These are phyloP conservation scores for Cathartes aura DNA, from an alignment of 2,113 vertebrate species.

Conservation along the genomic window DNA sequence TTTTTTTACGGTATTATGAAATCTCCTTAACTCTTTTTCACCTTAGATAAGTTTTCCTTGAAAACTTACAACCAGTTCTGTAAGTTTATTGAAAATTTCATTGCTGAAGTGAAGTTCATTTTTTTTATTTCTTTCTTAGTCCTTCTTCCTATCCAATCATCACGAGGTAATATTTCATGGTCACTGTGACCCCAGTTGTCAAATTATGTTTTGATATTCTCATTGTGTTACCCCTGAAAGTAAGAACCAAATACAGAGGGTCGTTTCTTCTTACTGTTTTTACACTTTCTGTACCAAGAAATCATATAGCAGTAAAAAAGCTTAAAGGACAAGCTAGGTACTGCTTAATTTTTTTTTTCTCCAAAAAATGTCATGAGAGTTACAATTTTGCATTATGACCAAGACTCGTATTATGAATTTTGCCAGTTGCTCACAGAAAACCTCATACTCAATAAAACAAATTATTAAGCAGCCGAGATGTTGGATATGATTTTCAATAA, in stretches of 20 bases:
- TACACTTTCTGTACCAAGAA: background rate
- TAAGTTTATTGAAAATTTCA: background rate
- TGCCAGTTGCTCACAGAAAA: background rate
- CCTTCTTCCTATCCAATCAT: background rate
- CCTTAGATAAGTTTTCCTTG: background rate
- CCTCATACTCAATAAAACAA: background rate
- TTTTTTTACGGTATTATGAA: background rate
- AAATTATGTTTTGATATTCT: background rate
- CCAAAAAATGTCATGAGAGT: background rate
- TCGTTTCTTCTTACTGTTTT: background rate
- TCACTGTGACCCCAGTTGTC: background rate
- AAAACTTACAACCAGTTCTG: background rate
- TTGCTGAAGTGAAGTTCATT: background rate
- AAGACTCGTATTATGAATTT: background rate
- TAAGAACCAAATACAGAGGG: background rate
- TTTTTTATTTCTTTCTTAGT: background rate
- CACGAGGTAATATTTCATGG: background rate
- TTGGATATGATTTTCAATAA: background rate
- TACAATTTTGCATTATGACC: background rate
- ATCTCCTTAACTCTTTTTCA: background rate
- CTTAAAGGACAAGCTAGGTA: background rate
- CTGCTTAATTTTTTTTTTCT: background rate
- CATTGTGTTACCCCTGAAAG: fast-evolving
- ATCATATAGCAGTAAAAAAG: background rate
- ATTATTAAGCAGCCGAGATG: background rate